Percentiles rank a stretch among this genome's conserved stretches.
phyloP scores from a whole-genome alignment of 2,113 vertebrate genomes.

The Cynocephalus volans region DNA sequence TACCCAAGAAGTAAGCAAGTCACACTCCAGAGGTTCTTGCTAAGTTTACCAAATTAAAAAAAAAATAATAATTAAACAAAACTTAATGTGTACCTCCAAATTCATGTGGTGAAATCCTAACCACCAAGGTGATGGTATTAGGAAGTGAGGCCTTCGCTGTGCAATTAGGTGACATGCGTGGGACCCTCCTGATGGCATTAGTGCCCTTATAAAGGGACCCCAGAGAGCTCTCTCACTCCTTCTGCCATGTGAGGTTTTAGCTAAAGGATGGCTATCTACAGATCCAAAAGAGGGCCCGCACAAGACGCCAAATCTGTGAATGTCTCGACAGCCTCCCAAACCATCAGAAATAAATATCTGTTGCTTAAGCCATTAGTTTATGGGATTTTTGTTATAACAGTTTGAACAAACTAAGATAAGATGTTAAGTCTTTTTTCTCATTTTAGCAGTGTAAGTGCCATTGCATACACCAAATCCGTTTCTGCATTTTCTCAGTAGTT shows the following conservation, averaged over 20 bases:
- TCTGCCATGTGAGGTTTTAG: too few species aligned
- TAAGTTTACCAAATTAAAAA: not conserved
- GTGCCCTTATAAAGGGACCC: not conserved
- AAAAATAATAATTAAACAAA: too few species aligned
- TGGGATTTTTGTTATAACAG: not conserved
- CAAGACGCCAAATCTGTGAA: not conserved
- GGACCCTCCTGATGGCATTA: not conserved
- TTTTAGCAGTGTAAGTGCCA: not conserved
- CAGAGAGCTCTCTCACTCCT: accelerated
- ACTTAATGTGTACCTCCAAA: not conserved
- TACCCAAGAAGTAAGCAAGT: not conserved
- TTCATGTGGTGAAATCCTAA: not conserved
- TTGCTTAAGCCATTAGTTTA: not conserved
- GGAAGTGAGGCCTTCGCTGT: too few species aligned
- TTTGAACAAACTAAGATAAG: not conserved
- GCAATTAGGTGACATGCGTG: not conserved
- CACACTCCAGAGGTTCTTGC: not conserved
- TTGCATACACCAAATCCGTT: not conserved
- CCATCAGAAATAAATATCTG: not conserved
- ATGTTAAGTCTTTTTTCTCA: not conserved
- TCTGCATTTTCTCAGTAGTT: not conserved
- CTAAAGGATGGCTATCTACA: not conserved
- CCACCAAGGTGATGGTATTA: not conserved
- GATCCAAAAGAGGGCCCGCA: too few species aligned
- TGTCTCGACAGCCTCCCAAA: not conserved